These are phyloP conservation scores for Campopleginae sp. DNA, from an alignment of 2,888 invertebrate genomes.

Conservation along the genomic window DNA sequence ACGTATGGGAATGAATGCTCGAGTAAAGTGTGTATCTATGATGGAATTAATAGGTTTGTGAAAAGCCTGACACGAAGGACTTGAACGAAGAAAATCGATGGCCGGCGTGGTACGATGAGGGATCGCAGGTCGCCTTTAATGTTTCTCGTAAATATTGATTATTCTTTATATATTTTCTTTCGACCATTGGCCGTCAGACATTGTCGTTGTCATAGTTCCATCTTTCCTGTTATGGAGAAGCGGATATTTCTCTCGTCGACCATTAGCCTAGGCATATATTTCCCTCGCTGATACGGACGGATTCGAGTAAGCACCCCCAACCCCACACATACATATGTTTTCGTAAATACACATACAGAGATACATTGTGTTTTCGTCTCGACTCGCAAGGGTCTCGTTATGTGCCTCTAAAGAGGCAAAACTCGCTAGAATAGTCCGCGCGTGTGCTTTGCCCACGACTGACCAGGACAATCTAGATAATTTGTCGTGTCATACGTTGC, in stretches of 20 bases:
- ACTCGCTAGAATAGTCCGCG: conserved; percentile 49
- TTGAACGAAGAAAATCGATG: conserved; percentile 19
- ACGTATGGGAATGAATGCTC: background rate
- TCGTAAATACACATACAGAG: conserved; percentile 1
- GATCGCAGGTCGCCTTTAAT: conserved; percentile 6
- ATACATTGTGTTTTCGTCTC: conserved; percentile 16
- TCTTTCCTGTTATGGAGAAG: conserved; percentile 4
- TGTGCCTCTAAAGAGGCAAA: conserved; percentile 58
- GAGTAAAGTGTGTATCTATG: background rate
- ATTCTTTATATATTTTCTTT: conserved; percentile 30
- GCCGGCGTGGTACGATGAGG: background rate
- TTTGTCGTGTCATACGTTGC: conserved; percentile 37
- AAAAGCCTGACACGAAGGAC: background rate
- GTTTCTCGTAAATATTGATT: conserved; percentile 56
- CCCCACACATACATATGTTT: background rate
- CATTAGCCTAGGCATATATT: background rate
- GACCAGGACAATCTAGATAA: conserved; percentile 75
- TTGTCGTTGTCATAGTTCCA: background rate
- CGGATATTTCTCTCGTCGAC: conserved; percentile 22
- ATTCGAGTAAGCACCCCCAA: background rate
- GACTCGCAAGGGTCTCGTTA: conserved; percentile 63
- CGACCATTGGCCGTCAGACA: conserved; percentile 7
- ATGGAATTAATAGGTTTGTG: background rate
- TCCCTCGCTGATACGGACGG: background rate
- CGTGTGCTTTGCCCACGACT: conserved; percentile 65